Evolutionary conservation across 2,797 vertebrate species (phyloP), one percentile per base, ranked within the genome.

Genomic region (Paramormyrops hopkinsi): DNA sequence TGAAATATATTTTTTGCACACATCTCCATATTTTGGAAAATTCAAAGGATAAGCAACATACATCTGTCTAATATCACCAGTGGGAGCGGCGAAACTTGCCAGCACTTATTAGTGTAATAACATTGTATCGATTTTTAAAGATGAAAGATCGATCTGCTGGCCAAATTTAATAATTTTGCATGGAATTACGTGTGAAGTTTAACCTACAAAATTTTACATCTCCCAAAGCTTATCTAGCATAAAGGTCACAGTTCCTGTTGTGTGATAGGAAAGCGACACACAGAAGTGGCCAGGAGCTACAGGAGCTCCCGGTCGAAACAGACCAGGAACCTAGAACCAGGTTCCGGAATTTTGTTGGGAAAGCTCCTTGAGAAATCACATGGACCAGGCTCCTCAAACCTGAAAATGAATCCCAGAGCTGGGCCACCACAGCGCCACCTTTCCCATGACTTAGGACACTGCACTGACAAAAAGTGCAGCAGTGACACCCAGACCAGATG

Each of bases 401-500:
- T 89, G 53, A 22, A 53, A 25, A 91, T 86, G 91, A 92, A 92
- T 92, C 92, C 90, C 59, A 50, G 41, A 50, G 88, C 85, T 44
- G 37, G 17, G 37, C 14, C 37, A 19, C 73, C 17, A 79, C 48
- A 73, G 51, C 90, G 90, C 90, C 44, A 37, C 76, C 93, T 84
- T 90, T 25, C 88, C 33, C 73, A 44, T n/a, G 73, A n/a, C 86
- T 90, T 56, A 89, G 85, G 56, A 82, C 89, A 89, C 90, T 88
- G 90, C 88, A 92, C 92, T 90, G 91, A 88, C 91, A 91, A 91
- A 83, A 90, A n/a, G 53, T 51, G 11, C 62, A 85, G 91, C 95
- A 94, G 96, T 94, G 89, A 93, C 91, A 94, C 90, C 94, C 95
- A 96, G 94, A 96, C 95, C 95, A 95, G 91, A 90, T 48, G 83